Conservation (phyloP, 2,113 vertebrate genomes). For the Jaculus jaculus region DNA sequence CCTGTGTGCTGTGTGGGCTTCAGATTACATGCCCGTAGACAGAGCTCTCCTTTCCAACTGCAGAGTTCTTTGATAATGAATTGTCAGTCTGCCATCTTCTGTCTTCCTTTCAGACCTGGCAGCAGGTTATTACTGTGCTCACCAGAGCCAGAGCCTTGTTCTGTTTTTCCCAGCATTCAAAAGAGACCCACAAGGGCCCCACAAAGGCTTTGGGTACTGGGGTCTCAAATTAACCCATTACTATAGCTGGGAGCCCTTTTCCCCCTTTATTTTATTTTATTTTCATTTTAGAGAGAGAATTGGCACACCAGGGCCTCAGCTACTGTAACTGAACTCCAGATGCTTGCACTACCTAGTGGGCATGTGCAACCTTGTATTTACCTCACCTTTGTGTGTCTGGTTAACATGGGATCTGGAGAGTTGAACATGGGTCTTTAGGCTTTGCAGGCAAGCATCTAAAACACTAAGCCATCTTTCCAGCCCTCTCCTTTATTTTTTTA, state of each 20-base stretch:
- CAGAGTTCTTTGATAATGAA: constrained; percentile 84
- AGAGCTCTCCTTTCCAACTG: constrained; percentile 79
- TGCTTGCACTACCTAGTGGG: no score
- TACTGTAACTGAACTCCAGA: no score
- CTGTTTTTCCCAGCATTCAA: not conserved
- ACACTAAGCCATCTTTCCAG: no score
- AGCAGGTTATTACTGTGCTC: not conserved
- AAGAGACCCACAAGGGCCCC: no score
- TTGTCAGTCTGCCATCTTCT: constrained; percentile 72
- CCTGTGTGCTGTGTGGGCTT: constrained; percentile 62
- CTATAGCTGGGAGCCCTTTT: not conserved
- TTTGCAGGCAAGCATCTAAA: no score
- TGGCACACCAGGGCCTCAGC: no score
- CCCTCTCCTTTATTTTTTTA: no score
- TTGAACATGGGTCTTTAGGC: no score
- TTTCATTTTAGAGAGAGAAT: no score
- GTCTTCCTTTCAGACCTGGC: not conserved
- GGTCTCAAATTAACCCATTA: not conserved
- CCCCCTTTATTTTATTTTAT: not conserved
- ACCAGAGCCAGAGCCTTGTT: not conserved
- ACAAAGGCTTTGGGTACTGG: not conserved
- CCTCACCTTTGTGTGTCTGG: no score
- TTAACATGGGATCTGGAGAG: no score
- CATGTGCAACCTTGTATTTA: no score
- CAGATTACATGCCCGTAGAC: constrained; percentile 47